A percentile compares a stretch with the other conserved stretches of the same genome.
These are phyloP conservation scores for Megaceryle alcyon DNA, from an alignment of 2,797 vertebrate genomes.

Conservation along the genomic window DNA sequence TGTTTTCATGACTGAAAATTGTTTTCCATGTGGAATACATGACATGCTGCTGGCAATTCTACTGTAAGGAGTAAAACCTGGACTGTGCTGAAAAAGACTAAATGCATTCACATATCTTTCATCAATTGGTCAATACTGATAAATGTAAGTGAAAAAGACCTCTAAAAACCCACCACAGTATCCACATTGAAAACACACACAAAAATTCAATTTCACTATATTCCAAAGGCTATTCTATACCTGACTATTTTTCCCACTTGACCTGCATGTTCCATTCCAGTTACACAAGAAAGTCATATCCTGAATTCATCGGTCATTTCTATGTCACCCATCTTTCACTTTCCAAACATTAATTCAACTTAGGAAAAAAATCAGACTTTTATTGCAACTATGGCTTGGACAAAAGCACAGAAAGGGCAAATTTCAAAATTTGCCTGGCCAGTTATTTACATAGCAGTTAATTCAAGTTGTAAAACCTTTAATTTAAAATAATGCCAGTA, in stretches of 20 bases:
- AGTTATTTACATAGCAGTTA: not conserved
- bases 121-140: not conserved
- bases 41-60: not conserved
- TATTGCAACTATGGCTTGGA: not conserved
- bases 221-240: not conserved
- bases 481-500: not conserved
- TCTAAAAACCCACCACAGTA: rapidly evolving
- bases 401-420: not conserved
- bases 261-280: not conserved
- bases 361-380: not conserved
- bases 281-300: not conserved
- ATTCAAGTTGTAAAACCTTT: not conserved
- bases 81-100: not conserved
- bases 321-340: not conserved
- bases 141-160: not conserved
- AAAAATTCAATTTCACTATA: not conserved
- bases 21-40: constrained; percentile 6
- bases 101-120: not conserved
- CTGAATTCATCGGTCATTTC: not conserved
- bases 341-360: not conserved
- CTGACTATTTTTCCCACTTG: not conserved
- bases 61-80: not conserved
- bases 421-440: not conserved
- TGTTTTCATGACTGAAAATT: not conserved
- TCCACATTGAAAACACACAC: not conserved